Base-by-base conservation (phyloP, 2,888 invertebrate species). In the Pristionchus exspectatus region DNA sequence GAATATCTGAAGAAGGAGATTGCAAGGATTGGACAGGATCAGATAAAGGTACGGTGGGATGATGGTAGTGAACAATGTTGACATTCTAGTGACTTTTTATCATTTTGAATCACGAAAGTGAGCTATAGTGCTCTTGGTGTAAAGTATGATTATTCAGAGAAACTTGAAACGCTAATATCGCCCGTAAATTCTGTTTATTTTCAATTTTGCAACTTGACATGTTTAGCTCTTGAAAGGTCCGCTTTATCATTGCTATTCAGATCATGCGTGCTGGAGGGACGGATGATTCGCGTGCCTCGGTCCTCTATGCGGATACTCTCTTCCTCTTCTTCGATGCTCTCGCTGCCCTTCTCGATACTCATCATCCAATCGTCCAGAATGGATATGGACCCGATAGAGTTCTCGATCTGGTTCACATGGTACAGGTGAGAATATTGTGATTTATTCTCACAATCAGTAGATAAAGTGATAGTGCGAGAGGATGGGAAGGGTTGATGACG, bases 251-350 rank as follows among this genome's bases (percentile, higher is more conserved):
- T 50, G 9, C 9, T 50, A 38, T 38, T 38, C 74, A 94, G 92
- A 92, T 94, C n/a, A 94, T 95, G 94, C 89, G 90, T 66, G 94
- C 95, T 9, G 95, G 95, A 33, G 95, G 95, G 27, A 93, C 94
- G 30, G 95, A 95, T 88, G 97, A 97, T 93, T 97, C 97, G 94
- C 96, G 97, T 91, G 96, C 97, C 24, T 96, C 96, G 92, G 97
- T 98, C 33, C 96, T 97, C 77, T 98, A 97, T 96, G 97, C 98
- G 0, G 98, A 98, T 94, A 97, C 97, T 0, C 95, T 98, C 91
- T 98, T 97, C 0, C 96, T 97, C 84, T 96, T 98, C 90, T 97
- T 98, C 95, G 98, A 98, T 95, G 97, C 97, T 72, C 97, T 89
- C 33, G 81, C 88, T 66, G 72, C 33, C 38, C 83, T 74, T n/a